Conservation (phyloP, 2,888 invertebrate genomes). For the Laspeyria flexula region DNA sequence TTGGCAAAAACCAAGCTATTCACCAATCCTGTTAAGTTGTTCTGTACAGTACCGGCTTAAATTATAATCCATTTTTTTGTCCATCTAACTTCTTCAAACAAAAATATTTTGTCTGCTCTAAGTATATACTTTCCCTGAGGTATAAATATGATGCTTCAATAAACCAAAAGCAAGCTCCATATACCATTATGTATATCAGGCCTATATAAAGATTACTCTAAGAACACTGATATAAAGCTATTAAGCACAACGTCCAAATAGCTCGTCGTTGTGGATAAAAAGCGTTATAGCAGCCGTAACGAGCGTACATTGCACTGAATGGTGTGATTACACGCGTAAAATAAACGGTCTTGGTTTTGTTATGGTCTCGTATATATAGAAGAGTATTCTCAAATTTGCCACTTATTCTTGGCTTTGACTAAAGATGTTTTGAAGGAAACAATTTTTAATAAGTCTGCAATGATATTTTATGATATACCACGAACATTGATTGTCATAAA, state of each 20-base stretch:
- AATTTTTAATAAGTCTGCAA: too few relatives aligned
- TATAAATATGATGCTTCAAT: neutral
- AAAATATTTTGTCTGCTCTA: too few relatives aligned
- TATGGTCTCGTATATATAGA: neutral
- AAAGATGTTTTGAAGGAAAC: too few relatives aligned
- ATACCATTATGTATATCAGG: neutral
- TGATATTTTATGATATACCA: too few relatives aligned
- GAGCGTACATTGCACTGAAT: constrained; percentile 35
- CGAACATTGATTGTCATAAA: too few relatives aligned
- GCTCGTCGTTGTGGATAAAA: constrained; percentile 18
- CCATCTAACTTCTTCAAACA: too few relatives aligned
- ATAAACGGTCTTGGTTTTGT: constrained; percentile 18
- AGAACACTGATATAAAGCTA: constrained; percentile 36
- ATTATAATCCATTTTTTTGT: too few relatives aligned
- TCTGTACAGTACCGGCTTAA: too few relatives aligned
- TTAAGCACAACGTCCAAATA: constrained; percentile 36
- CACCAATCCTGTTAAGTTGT: too few relatives aligned
- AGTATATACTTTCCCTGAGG: too few relatives aligned
- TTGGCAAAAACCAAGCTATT: too few relatives aligned
- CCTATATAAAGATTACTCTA: constrained; percentile 16
- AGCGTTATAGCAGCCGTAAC: constrained; percentile 27
- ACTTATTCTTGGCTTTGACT: neutral
- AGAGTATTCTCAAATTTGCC: neutral
- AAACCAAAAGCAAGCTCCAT: neutral
- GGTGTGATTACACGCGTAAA: constrained; percentile 29